Conservation (phyloP, 2,888 invertebrate species). For the Zootermopsis nevadensis region DNA sequence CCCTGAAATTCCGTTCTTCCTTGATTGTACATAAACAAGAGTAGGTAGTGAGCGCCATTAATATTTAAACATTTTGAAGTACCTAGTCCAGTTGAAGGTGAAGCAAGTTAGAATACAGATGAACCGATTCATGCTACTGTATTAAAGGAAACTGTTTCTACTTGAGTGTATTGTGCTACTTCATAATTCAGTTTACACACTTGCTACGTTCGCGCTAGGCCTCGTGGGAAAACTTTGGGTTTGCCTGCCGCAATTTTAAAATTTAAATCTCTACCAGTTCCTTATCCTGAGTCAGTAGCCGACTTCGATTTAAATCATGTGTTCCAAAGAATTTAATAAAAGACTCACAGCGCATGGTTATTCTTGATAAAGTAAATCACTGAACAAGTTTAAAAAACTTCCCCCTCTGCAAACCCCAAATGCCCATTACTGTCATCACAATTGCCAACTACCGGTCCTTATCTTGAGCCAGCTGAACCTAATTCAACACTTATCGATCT, state of each 20-base stretch:
- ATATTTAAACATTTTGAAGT: neutral
- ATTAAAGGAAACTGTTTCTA: neutral
- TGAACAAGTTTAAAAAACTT: no score
- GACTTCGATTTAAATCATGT: neutral
- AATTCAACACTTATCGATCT: no score
- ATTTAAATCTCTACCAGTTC: constrained; percentile 10
- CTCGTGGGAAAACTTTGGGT: neutral
- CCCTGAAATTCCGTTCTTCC: no score
- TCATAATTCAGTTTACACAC: neutral
- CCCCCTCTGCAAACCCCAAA: no score
- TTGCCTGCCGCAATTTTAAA: neutral
- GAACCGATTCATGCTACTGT: neutral
- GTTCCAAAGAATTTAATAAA: neutral
- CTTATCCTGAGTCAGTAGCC: neutral
- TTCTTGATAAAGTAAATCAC: no score
- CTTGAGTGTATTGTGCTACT: neutral
- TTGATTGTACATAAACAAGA: no score
- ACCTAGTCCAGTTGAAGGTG: neutral
- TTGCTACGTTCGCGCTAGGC: neutral
- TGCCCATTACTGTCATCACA: no score
- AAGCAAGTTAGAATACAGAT: neutral
- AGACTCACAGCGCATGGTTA: no score
- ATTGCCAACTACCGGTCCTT: no score
- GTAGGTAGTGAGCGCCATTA: neutral
- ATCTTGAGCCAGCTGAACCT: no score